A percentile compares a stretch with the other conserved stretches of the same genome.
Evolutionary conservation across 2,113 vertebrate genomes (phyloP).

Genomic region (Smithornis capensis): DNA sequence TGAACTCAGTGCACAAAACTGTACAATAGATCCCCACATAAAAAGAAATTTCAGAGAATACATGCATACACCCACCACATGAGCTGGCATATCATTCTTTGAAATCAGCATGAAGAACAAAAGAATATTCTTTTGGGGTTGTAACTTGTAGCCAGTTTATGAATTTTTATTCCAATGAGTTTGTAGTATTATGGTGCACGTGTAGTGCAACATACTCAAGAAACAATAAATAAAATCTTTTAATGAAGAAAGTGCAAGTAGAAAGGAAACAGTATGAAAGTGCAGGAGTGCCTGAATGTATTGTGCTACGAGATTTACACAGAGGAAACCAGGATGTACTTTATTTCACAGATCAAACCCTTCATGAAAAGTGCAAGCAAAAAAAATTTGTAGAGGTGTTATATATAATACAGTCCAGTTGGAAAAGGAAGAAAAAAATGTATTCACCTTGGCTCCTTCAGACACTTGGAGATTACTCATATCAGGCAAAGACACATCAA

Average conservation of each 20-base stretch:
- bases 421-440: constrained; percentile 68
- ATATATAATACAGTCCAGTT: constrained; percentile 9
- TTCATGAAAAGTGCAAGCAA: neutral
- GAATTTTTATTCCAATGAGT: neutral
- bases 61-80: constrained; percentile 75
- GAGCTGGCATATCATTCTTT: constrained; percentile 15
- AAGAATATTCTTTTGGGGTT: neutral
- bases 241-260: neutral
- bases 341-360: neutral
- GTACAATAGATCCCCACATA: constrained; percentile 72
- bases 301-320: neutral
- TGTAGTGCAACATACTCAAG: neutral
- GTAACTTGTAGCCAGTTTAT: neutral
- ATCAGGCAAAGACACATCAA: constrained; percentile 82
- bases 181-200: neutral
- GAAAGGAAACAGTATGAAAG: neutral
- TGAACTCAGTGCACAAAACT: constrained; percentile 80
- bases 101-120: constrained; percentile 22
- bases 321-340: neutral
- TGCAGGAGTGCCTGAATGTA: neutral
- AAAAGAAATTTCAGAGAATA: constrained; percentile 72
- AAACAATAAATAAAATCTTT: neutral
- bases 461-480: constrained; percentile 89
- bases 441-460: constrained; percentile 88
- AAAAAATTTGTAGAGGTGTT: neutral